A percentile compares a stretch with the other conserved stretches of the same genome.
Evolutionary conservation across 2,797 vertebrate genomes (phyloP).

Genomic region (Halcyon leucocephala): DNA sequence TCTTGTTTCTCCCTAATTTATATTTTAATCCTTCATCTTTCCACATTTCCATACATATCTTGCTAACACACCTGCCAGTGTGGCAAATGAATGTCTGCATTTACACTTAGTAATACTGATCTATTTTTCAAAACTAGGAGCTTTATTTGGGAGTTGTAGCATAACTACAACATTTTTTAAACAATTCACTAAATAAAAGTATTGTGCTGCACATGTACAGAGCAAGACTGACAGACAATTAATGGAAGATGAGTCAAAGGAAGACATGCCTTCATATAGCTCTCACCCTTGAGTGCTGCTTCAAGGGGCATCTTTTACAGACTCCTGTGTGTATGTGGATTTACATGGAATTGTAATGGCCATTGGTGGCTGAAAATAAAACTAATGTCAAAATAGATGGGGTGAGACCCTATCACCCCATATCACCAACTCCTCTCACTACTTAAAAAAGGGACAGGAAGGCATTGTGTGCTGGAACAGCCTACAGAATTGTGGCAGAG

Average conservation of each 20-base stretch:
- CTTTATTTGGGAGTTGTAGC: background rate
- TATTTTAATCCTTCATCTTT: background rate
- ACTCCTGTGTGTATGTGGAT: accelerated
- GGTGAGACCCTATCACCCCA: background rate
- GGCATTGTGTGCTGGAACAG: background rate
- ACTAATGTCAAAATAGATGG: background rate
- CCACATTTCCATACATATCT: background rate
- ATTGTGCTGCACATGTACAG: background rate
- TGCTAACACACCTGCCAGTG: background rate
- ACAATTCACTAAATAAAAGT: background rate
- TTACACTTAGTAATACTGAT: background rate
- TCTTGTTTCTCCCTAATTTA: background rate
- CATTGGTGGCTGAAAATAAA: background rate
- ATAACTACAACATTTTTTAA: background rate
- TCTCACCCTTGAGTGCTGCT: background rate
- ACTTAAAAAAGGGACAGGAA: background rate
- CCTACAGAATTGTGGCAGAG: background rate
- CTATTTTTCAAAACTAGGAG: background rate
- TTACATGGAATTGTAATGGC: background rate
- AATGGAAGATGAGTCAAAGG: background rate
- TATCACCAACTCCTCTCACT: background rate
- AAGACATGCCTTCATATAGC: background rate
- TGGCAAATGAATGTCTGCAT: background rate
- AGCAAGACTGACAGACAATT: background rate
- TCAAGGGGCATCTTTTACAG: background rate